Evolutionary conservation across 2,888 invertebrate species (phyloP).

Genomic region (Sipha maydis): DNA sequence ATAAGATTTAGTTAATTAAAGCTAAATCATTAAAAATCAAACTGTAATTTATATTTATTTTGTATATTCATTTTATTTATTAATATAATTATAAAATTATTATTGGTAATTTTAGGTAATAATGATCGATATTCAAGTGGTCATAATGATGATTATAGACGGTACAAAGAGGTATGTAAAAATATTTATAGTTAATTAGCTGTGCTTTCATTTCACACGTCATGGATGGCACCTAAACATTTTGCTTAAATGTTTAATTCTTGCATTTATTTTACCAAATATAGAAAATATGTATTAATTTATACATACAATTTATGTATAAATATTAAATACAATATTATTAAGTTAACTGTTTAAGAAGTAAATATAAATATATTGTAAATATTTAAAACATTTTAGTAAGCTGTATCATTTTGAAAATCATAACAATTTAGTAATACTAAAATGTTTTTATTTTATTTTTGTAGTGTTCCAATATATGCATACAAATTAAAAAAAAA

Average conservation of each 20-base stretch:
- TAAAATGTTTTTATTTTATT: neutral
- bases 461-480: neutral
- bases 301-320: neutral
- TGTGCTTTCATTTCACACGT: constrained; percentile 27
- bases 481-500: no score
- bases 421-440: neutral
- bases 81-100: neutral
- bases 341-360: neutral
- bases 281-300: neutral
- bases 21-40: no score
- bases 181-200: constrained; percentile 14
- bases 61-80: neutral
- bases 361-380: neutral
- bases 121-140: constrained; percentile 57
- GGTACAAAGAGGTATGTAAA: constrained; percentile 59
- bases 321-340: neutral
- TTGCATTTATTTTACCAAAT: constrained; percentile 17
- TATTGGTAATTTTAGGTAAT: constrained; percentile 41
- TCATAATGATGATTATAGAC: constrained; percentile 58
- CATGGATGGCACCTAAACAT: neutral
- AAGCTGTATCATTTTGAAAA: constrained; percentile 1
- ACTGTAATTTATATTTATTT: no score
- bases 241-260: constrained; percentile 25
- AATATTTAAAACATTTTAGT: constrained; percentile 9
- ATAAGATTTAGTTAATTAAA: no score